These are phyloP conservation scores for Chiroxiphia lanceolata DNA, from an alignment of 2,797 vertebrate species.

Conservation along the genomic window DNA sequence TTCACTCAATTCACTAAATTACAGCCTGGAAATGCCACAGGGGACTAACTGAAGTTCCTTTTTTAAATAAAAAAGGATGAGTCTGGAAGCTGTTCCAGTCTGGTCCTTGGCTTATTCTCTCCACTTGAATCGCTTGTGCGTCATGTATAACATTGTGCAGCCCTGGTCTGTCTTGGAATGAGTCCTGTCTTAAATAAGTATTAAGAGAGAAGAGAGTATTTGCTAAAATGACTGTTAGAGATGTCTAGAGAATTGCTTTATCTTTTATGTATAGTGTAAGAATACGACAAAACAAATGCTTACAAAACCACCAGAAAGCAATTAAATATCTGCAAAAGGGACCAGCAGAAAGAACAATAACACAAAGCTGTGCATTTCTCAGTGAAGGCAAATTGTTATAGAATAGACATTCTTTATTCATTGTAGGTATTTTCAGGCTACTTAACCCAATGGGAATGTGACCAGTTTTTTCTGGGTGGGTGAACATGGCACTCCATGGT, in stretches of 20 bases:
- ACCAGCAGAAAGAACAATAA: not conserved
- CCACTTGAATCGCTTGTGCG: not conserved
- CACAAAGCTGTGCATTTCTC: not conserved
- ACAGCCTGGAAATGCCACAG: not conserved
- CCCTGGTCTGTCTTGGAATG: not conserved
- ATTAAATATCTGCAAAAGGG: not conserved
- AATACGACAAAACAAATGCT: constrained; percentile 3
- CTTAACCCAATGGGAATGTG: not conserved
- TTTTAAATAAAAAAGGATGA: not conserved
- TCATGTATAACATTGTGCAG: not conserved
- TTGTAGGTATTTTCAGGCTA: not conserved
- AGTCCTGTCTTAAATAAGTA: not conserved
- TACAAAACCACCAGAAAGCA: constrained; percentile 4
- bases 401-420: not conserved
- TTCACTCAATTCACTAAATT: not conserved
- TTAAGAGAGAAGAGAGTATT: not conserved
- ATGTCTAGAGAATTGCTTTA: not conserved
- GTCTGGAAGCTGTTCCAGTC: not conserved
- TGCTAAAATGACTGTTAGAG: not conserved
- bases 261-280: not conserved
- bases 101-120: not conserved
- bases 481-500: not conserved
- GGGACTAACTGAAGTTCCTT: not conserved
- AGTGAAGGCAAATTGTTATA: not conserved
- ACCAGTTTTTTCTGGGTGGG: not conserved